Percentiles rank a stretch among this genome's conserved stretches.
These are phyloP conservation scores for Drosophila tristis DNA, from an alignment of 1,140 invertebrate species.

Conservation along the genomic window DNA sequence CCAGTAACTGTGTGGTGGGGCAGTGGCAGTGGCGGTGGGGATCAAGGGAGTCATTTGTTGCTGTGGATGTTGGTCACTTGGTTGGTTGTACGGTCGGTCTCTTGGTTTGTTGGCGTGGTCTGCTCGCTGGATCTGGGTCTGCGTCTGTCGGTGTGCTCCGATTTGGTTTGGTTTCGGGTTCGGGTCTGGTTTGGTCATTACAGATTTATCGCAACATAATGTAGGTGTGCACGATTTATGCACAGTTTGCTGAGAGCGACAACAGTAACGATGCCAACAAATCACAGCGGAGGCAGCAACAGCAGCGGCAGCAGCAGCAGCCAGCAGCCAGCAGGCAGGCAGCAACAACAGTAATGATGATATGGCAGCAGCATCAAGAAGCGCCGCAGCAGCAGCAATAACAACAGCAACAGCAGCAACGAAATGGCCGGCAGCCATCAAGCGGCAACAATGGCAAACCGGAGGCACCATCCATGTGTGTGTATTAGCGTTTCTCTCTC, in stretches of 20 bases:
- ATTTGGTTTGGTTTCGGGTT: neutral
- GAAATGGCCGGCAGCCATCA: slow-evolving; percentile 35
- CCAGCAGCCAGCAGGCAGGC: slow-evolving; percentile 19
- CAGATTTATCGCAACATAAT: slow-evolving; percentile 79
- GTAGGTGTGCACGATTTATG: slow-evolving; percentile 80
- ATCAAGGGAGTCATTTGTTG: slow-evolving; percentile 11
- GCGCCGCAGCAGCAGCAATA: slow-evolving; percentile 24
- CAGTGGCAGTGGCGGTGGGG: neutral
- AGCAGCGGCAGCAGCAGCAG: slow-evolving; percentile 30
- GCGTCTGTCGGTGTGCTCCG: neutral
- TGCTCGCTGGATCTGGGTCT: neutral
- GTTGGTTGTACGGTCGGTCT: slow-evolving; percentile 18
- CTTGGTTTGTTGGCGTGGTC: slow-evolving; percentile 19
- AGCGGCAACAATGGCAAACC: slow-evolving; percentile 45
- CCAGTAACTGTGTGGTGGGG: slow-evolving; percentile 7
- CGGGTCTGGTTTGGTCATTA: slow-evolving; percentile 53
- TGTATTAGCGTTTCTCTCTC: neutral
- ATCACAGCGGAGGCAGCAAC: slow-evolving; percentile 54
- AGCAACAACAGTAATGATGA: slow-evolving; percentile 55
- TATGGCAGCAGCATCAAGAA: slow-evolving; percentile 63
- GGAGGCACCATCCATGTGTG: slow-evolving; percentile 5
- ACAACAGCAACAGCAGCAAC: slow-evolving; percentile 24
- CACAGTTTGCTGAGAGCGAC: slow-evolving; percentile 79
- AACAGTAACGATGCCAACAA: slow-evolving; percentile 80
- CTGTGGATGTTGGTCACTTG: slow-evolving; percentile 11